Percentiles rank a stretch among this genome's conserved stretches.
These are phyloP conservation scores for Thumatha senex DNA, from an alignment of 2,888 invertebrate genomes.

Conservation along the genomic window DNA sequence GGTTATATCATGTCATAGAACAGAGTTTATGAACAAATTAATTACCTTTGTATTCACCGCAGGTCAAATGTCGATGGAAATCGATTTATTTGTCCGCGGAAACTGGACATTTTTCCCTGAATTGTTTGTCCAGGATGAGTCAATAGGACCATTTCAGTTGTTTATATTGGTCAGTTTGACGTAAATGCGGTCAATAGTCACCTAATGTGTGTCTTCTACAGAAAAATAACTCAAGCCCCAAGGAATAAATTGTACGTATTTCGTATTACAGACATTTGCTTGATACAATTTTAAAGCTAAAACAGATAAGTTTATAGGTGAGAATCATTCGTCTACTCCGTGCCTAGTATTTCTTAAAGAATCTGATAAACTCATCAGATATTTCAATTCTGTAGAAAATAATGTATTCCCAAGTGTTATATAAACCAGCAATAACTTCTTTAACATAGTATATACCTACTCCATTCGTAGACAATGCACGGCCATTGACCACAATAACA, in stretches of 20 bases:
- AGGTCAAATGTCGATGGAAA: background rate
- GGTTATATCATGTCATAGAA: background rate
- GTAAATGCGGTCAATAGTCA: slow-evolving; percentile 24
- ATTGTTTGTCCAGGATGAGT: slow-evolving; percentile 6
- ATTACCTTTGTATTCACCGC: no score
- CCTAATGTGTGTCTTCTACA: background rate
- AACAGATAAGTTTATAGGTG: no score
- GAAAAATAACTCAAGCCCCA: background rate
- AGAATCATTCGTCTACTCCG: no score
- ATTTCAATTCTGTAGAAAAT: no score
- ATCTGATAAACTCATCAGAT: no score
- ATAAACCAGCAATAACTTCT: background rate
- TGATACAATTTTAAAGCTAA: no score
- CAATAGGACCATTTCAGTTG: slow-evolving; percentile 5
- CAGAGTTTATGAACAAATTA: no score
- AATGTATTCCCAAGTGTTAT: no score
- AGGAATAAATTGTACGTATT: no score
- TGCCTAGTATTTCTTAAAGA: no score
- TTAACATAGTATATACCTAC: background rate
- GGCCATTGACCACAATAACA: slow-evolving; percentile 13
- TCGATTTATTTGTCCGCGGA: slow-evolving; percentile 1
- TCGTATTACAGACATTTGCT: no score
- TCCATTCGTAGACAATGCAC: slow-evolving; percentile 8
- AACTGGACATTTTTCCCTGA: slow-evolving; percentile 7
- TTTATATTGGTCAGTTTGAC: slow-evolving; percentile 17